Evolutionary conservation across 2,113 vertebrate genomes (phyloP).

Genomic region (Campylorhamphus procurvoides): DNA sequence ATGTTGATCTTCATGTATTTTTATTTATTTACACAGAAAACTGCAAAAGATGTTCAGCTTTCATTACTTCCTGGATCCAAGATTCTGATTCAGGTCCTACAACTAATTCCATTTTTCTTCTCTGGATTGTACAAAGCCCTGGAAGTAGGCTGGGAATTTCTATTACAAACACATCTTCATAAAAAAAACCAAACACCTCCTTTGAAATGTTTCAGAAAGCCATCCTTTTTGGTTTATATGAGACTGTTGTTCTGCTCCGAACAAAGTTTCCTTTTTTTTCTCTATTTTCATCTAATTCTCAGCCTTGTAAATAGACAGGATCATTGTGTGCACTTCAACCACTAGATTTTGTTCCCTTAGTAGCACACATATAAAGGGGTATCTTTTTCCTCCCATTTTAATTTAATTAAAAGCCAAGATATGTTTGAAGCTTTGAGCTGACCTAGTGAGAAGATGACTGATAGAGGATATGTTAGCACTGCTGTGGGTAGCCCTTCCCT

Average conservation of each 20-base stretch:
- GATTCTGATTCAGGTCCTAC: neutral
- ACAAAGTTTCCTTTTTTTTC: constrained; percentile 62
- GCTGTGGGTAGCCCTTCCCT: constrained; percentile 9
- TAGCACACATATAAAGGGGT: constrained; percentile 55
- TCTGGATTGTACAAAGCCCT: neutral
- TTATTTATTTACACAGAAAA: neutral
- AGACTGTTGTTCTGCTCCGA: constrained; percentile 51
- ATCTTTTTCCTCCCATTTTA: constrained; percentile 53
- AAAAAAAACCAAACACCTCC: neutral
- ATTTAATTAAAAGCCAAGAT: constrained; percentile 73
- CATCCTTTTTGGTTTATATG: constrained; percentile 48
- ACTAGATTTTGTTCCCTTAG: constrained; percentile 46
- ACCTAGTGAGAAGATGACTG: constrained; percentile 62
- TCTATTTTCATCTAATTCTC: constrained; percentile 45
- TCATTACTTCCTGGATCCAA: neutral
- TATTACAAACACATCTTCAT: neutral
- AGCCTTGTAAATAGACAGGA: constrained; percentile 53
- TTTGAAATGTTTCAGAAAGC: constrained; percentile 57
- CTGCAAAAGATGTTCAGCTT: neutral
- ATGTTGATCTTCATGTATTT: neutral
- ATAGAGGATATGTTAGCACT: constrained; percentile 51
- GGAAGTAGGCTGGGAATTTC: neutral
- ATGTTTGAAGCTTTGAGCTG: constrained; percentile 49
- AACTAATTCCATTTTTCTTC: neutral
- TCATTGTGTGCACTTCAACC: constrained; percentile 13